A percentile compares a stretch with the other conserved stretches of the same genome.
Conservation (phyloP, 2,797 vertebrate genomes). For the Lerista edwardsae region DNA sequence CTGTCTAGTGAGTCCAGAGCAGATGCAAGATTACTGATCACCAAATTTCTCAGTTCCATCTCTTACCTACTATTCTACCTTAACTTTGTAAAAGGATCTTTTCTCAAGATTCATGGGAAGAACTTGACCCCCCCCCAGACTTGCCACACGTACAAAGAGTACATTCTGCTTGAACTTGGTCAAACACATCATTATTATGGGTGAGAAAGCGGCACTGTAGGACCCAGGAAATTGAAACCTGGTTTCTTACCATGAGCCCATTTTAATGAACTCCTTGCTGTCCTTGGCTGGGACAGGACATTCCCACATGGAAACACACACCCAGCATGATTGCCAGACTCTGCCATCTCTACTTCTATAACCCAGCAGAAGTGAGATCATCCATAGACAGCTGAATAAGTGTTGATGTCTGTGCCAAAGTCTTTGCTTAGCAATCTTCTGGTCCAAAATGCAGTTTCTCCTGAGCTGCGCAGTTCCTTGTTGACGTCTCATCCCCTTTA, state of each 20-base stretch:
- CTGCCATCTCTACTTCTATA: neutral
- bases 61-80: neutral
- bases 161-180: neutral
- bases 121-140: too few species aligned
- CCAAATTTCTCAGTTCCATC: neutral
- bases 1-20: too few species aligned
- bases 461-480: conserved; percentile 37
- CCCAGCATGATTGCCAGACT: neutral
- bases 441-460: conserved; percentile 21
- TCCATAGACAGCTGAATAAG: neutral
- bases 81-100: too few species aligned
- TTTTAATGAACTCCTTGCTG: neutral
- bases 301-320: neutral
- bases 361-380: neutral
- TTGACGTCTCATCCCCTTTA: conserved; percentile 36
- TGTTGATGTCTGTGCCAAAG: conserved; percentile 27
- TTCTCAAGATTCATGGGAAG: neutral
- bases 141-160: neutral
- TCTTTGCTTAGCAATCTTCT: conserved; percentile 37
- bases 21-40: neutral
- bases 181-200: neutral
- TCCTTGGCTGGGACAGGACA: neutral
- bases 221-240: neutral
- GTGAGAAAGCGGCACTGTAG: neutral
- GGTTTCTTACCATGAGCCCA: neutral